A percentile compares a stretch with the other conserved stretches of the same genome.
Conservation (phyloP, 2,113 vertebrate genomes). For the Peromyscus californicus region DNA sequence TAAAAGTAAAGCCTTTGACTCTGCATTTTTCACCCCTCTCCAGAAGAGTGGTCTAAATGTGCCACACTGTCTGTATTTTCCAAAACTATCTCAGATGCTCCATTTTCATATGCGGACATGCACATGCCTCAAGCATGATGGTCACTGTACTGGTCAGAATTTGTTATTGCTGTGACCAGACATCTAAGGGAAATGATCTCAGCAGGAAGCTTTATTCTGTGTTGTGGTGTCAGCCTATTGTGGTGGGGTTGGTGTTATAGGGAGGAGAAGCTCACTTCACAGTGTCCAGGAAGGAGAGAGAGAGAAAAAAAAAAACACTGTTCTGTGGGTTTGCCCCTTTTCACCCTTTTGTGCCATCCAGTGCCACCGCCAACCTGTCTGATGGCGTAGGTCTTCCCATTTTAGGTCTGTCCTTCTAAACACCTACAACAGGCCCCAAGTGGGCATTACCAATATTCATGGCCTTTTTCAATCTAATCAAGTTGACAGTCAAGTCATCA, state of each 20-base stretch:
- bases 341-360: background rate
- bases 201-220: background rate
- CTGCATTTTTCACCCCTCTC: background rate
- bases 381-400: too few relatives aligned
- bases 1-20: background rate
- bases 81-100: too few relatives aligned
- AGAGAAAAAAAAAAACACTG: too few relatives aligned
- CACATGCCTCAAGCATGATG: background rate
- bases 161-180: background rate
- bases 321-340: background rate
- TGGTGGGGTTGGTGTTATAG: too few relatives aligned
- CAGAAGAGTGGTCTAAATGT: background rate
- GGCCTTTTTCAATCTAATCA: background rate
- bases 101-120: background rate
- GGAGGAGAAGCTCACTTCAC: background rate
- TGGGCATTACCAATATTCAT: background rate
- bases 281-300: background rate
- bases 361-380: background rate
- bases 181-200: background rate
- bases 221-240: background rate
- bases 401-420: background rate
- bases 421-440: background rate
- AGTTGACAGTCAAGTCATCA: background rate
- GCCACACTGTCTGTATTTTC: background rate
- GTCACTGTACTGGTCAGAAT: background rate